phyloP scores from a whole-genome alignment of 2,888 invertebrate species.

The Muscina levida region DNA sequence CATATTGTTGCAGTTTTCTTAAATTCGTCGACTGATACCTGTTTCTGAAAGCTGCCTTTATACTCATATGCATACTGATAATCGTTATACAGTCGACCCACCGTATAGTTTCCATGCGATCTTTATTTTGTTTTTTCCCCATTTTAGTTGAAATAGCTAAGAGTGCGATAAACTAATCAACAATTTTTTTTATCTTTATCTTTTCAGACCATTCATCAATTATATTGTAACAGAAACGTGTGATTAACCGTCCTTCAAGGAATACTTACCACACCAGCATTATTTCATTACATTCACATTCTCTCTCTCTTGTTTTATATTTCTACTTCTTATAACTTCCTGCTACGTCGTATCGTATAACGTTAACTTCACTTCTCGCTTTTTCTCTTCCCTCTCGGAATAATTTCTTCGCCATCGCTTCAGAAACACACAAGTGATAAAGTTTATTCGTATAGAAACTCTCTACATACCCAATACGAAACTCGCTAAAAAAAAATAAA shows the following conservation, averaged over 20 bases:
- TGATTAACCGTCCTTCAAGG: constrained; percentile 61
- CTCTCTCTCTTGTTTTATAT: constrained; percentile 4
- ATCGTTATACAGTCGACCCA: too few species aligned
- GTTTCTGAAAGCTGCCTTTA: too few species aligned
- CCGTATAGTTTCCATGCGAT: too few species aligned
- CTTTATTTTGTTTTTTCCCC: too few species aligned
- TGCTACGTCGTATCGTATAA: constrained; percentile 5
- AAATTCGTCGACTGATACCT: too few species aligned
- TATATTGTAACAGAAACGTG: constrained; percentile 43
- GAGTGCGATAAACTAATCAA: too few species aligned
- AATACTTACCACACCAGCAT: constrained; percentile 63
- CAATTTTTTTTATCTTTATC: constrained; percentile 12
- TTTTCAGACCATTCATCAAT: constrained; percentile 47
- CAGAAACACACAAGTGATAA: constrained; percentile 44
- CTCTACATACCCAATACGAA: constrained; percentile 8
- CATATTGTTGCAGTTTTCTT: too few species aligned
- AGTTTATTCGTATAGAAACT: constrained; percentile 31
- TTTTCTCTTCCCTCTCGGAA: constrained; percentile 28
- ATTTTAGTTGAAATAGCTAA: too few species aligned
- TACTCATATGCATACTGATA: too few species aligned
- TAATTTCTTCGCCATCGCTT: constrained; percentile 20
- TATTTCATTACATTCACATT: constrained; percentile 61
- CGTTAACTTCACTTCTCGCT: constrained; percentile 20
- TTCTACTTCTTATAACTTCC: constrained; percentile 14
- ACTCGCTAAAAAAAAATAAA: constrained; percentile 1